Evolutionary conservation across 2,113 vertebrate genomes (phyloP), one percentile per base, ranked within the genome.

Genomic region (Cavia aperea): DNA sequence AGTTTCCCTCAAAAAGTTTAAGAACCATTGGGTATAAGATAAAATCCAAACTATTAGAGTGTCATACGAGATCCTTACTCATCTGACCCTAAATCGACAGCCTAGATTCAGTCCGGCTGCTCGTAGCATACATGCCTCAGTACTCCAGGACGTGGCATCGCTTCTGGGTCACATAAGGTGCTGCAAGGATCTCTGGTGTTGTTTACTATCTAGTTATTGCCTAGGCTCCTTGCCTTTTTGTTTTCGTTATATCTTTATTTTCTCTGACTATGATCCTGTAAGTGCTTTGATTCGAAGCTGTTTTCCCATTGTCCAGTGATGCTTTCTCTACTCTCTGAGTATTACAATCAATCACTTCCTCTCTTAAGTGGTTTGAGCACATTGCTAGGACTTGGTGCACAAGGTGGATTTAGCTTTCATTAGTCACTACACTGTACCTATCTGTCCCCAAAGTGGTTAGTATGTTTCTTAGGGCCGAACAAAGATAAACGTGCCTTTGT

Each of bases 31-130:
- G 33, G 39, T 73, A 91, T 79, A 89, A 39, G 65, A 83, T 54
- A 89, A 94, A 90, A 68, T 75, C 56, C 79, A 88, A 85, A 79
- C 85, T 88, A 93, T 62, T 70, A 82, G n/a, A 49, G 29, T 54
- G 43, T 16, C 88, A 93, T 19, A 88, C 33, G 79, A 79, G 33
- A 82, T n/a, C 29, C 58, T 88, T 93, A 49, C n/a, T 79, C 90
- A 63, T 29, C 6, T 63, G 89, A 75, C 33, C 46, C 54, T 75
- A 84, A 88, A 46, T 92, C 85, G 83, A 24, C 0, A 0, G 39
- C 85, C 81, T 36, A 29, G 26, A 73, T n/a, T 86, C 24, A 56
- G 26, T 56, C 39, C 58, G 88, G 66, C 51, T 75, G 39, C 23
- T 77, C 16, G 1, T 10, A 73, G 62, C 70, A 72, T 1, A 6